Evolutionary conservation across 2,888 invertebrate species (phyloP).

Genomic region (Drosophila falleni): DNA sequence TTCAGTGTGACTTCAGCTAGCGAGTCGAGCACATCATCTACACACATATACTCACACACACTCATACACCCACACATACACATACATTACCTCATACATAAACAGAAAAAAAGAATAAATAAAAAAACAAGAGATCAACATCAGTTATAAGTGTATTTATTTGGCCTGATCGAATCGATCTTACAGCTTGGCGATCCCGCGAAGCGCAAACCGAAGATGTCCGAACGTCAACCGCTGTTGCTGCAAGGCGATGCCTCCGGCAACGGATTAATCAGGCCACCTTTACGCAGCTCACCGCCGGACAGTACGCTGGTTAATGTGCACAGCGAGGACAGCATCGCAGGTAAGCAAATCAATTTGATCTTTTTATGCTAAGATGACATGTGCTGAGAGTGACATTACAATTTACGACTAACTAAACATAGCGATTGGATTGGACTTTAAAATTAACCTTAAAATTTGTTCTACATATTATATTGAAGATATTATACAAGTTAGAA

Average conservation of each 20-base stretch:
- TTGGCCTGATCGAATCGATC: conserved; percentile 15
- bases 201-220: conserved; percentile 86
- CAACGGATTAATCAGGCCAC: conserved; percentile 65
- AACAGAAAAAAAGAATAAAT: too few relatives aligned
- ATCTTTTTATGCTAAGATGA: conserved; percentile 27
- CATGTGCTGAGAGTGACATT: conserved; percentile 25
- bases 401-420: neutral
- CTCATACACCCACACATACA: neutral
- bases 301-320: conserved; percentile 85
- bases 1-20: conserved; percentile 60
- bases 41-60: neutral
- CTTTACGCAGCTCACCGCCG: conserved; percentile 85
- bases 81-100: neutral
- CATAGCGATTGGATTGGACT: neutral
- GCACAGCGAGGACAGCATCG: conserved; percentile 83
- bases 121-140: neutral
- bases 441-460: too few relatives aligned
- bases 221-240: conserved; percentile 90
- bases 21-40: conserved; percentile 40
- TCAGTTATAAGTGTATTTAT: conserved; percentile 14
- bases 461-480: too few relatives aligned
- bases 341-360: conserved; percentile 61
- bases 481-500: too few relatives aligned
- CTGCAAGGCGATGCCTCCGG: conserved; percentile 76
- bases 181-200: conserved; percentile 57